Base-by-base conservation (phyloP, 1,140 invertebrate genomes). In the Leptopilina clavipes region DNA sequence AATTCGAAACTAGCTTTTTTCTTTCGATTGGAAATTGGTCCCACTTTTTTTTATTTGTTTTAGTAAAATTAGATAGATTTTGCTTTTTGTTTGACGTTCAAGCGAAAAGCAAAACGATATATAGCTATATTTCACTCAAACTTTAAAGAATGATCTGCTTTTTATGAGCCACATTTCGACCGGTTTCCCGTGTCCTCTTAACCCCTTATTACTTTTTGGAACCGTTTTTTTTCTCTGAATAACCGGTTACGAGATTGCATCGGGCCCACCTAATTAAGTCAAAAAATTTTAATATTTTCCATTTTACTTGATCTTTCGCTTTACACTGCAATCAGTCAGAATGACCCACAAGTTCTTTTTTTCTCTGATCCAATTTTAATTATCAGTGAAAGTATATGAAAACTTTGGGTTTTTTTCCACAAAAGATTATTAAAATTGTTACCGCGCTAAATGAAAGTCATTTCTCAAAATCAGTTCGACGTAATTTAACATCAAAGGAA, bases 81-180 rank as follows among this genome's bases (percentile, higher is more conserved):
- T n/a, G n/a, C n/a, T n/a, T n/a, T n/a, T n/a, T n/a, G n/a, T n/a
- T n/a, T n/a, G n/a, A n/a, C n/a, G n/a, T 56, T 19, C 54, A 56
- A 19, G 8, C 11, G 22, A n/a, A 65, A 65, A n/a, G 14, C 59
- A 37, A 31, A 65, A 1, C 19, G 59, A 65, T 65, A 65, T 14
- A 37, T 40, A 0, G n/a, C n/a, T n/a, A 31, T 31, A 31, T 31
- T 31, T 65, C 59, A 65, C 59, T 31, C 10, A 31, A 65, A 65
- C 6, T n/a, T 12, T 37, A 65, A 65, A 65, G 14, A 65, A 31
- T 65, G 59, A 65, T 65, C 59, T 65, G 22, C 25, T 65, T 65
- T 65, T 65, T 65, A 65, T 65, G 59, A n/a, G 22, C 59, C 25
- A 65, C 59, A 37, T 65, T 40, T 65, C 22, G 59, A 65, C 59